Percentiles rank a stretch among this genome's conserved stretches.
Evolutionary conservation across 2,888 invertebrate species (phyloP).

Genomic region (Trichacis sp.): DNA sequence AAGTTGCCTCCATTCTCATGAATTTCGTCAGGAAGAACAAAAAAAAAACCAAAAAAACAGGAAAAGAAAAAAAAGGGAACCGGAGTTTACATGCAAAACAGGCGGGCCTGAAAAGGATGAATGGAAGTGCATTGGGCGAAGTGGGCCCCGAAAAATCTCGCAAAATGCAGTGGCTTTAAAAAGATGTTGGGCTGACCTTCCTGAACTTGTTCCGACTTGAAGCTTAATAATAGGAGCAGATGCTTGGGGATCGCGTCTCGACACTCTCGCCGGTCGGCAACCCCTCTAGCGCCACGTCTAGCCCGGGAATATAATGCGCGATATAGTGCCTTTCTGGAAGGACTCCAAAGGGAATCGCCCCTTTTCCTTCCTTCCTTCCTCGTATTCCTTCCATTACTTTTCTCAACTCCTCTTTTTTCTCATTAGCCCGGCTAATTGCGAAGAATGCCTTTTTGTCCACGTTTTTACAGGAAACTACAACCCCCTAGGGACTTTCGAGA

Average conservation of each 20-base stretch:
- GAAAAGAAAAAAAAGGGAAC: background rate
- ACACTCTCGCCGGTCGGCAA: conserved; percentile 50
- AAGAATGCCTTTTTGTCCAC: background rate
- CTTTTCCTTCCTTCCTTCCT: no score
- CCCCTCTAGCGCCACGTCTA: conserved; percentile 52
- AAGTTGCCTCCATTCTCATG: background rate
- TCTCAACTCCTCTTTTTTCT: background rate
- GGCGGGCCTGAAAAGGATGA: background rate
- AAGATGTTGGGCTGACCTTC: conserved; percentile 40
- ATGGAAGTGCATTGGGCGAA: conserved; percentile 1
- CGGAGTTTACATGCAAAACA: conserved; percentile 6
- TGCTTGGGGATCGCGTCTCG: conserved; percentile 57
- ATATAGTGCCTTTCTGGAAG: conserved; percentile 41
- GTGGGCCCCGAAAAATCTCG: background rate
- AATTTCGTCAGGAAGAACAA: no score
- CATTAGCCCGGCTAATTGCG: conserved; percentile 1
- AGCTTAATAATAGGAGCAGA: conserved; percentile 52
- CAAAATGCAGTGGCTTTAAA: conserved; percentile 21
- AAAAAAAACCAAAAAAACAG: background rate
- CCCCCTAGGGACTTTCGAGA: no score
- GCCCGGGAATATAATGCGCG: conserved; percentile 45
- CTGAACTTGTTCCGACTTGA: conserved; percentile 40
- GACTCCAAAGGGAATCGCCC: conserved; percentile 28
- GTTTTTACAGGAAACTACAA: no score
- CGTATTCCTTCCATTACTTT: no score